Base-by-base conservation (phyloP, 2,888 invertebrate genomes). In the Orthosia gracilis region DNA sequence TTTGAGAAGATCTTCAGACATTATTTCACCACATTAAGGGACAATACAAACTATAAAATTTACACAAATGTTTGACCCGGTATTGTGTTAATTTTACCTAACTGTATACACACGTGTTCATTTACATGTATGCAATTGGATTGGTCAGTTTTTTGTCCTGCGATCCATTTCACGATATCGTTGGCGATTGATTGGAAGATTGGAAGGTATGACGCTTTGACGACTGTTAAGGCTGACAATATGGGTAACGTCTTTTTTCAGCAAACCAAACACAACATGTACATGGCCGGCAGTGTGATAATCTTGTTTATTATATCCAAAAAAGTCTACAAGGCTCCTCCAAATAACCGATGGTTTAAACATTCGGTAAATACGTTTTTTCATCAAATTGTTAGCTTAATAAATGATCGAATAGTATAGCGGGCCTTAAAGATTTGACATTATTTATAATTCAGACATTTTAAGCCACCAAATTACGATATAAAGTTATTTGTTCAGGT, bases 121-220 rank as follows among this genome's bases (percentile, higher is more conserved):
- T 63, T 15, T n/a, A 17, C 52, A 52, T 52, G 15, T 17, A 26
- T 57, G 31, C 45, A 78, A 69, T 73, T 69, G 55, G 66, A 69
- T 40, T 23, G 54, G 73, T 47, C 52, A 66, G 57, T 75, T 65
- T 64, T 76, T 81, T 71, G 54, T 63, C 15, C 65, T 15, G 50
- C 61, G 67, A 76, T 81, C 82, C 69, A 82, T 84, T 81, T 84
- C 80, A 79, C 67, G 74, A 69, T 81, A 67, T 79, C 58, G 54
- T 15, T 83, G 59, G 47, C 80, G 80, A 83, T 81, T 83, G 80
- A 81, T 79, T 83, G 79, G 49, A 67, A 73, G 73, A 80, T 80
- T 78, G 79, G 55, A 69, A 73, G 66, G 66, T 71, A 68, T 71
- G 69, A 50, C 61, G 61, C 26, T 76, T 76, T 80, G 80, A 78